These are phyloP conservation scores for Upupa epops DNA, from an alignment of 2,113 vertebrate genomes.

Conservation along the genomic window DNA sequence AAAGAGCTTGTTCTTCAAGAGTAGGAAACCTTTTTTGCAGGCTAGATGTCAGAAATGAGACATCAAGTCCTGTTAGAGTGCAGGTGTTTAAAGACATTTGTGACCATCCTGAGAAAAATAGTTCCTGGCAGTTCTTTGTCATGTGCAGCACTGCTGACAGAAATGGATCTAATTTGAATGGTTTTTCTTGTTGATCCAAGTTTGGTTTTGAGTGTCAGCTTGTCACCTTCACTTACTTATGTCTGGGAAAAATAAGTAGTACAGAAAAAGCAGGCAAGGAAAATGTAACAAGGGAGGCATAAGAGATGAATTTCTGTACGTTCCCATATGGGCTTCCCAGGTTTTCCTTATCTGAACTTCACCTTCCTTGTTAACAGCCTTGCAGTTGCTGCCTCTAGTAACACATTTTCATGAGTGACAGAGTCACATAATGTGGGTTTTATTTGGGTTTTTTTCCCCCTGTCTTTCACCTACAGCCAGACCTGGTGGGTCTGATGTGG, in stretches of 20 bases:
- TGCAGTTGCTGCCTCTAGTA: neutral
- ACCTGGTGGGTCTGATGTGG: neutral
- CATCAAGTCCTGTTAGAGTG: neutral
- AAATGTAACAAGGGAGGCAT: neutral
- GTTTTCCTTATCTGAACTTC: neutral
- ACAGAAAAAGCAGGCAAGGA: neutral
- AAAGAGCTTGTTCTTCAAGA: neutral
- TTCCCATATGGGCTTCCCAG: neutral
- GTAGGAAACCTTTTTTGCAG: neutral
- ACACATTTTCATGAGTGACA: neutral
- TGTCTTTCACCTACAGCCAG: neutral
- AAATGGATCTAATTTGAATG: neutral
- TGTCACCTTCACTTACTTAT: neutral
- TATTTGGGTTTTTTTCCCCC: neutral
- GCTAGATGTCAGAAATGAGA: neutral
- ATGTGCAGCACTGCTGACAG: neutral
- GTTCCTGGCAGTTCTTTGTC: neutral
- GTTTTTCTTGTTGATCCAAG: neutral
- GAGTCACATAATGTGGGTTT: neutral
- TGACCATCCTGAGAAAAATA: accelerated
- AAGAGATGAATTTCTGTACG: neutral
- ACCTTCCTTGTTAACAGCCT: neutral
- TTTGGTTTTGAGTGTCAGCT: neutral
- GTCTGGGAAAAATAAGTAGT: neutral
- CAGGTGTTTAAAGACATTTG: accelerated